Conservation (phyloP, 2,113 vertebrate genomes). For the Echinops telfairi region DNA sequence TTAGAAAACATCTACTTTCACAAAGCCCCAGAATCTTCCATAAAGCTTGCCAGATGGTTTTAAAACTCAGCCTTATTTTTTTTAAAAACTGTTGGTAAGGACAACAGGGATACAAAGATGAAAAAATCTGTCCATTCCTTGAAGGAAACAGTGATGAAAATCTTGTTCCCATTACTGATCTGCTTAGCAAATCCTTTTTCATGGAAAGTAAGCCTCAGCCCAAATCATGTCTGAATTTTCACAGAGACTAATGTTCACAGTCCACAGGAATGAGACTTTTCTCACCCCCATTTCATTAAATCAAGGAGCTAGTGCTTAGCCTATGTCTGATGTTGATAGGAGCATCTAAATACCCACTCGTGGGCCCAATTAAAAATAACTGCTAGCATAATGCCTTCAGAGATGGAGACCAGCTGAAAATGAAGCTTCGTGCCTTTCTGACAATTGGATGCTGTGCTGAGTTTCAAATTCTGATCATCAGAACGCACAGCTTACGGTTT, state of each 20-base stretch:
- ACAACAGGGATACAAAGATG: not conserved
- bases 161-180: not conserved
- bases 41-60: not conserved
- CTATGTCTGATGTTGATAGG: not conserved
- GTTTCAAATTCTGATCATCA: not conserved
- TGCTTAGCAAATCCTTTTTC: too few relatives aligned
- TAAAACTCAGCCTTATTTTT: not conserved
- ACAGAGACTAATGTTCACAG: not conserved
- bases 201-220: not conserved
- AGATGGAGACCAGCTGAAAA: not conserved
- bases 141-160: not conserved
- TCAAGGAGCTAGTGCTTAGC: not conserved
- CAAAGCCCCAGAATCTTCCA: rapidly evolving
- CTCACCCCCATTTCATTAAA: not conserved
- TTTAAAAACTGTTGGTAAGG: not conserved
- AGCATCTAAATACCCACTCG: not conserved
- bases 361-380: not conserved
- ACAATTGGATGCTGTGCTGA: not conserved
- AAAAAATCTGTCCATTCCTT: not conserved
- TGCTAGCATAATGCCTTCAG: not conserved
- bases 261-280: not conserved
- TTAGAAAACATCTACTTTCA: not conserved
- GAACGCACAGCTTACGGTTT: too few relatives aligned
- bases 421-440: not conserved
- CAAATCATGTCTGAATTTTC: not conserved